These are phyloP conservation scores for Luscinia megarhynchos DNA, from an alignment of 2,797 vertebrate species.

Conservation along the genomic window DNA sequence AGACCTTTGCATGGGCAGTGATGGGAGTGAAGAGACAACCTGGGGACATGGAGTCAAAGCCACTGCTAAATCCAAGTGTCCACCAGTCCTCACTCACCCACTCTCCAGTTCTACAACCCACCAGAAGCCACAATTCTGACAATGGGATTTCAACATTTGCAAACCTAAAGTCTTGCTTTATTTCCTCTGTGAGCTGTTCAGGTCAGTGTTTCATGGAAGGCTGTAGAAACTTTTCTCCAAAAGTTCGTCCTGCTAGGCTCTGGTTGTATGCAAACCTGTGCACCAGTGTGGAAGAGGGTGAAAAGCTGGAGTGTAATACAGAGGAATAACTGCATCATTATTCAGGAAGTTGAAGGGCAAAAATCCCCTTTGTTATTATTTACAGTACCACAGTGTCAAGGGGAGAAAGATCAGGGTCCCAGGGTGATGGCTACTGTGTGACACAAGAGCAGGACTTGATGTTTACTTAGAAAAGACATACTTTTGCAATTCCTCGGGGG, in stretches of 20 bases:
- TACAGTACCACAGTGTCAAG: not conserved
- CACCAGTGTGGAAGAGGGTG: not conserved
- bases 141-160: not conserved
- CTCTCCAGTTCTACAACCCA: not conserved
- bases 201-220: not conserved
- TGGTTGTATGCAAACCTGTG: not conserved
- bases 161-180: not conserved
- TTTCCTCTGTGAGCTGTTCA: not conserved
- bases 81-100: not conserved
- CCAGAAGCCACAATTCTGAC: not conserved
- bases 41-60: not conserved
- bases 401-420: not conserved
- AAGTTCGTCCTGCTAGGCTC: not conserved
- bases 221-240: not conserved
- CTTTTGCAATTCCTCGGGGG: rapidly evolving
- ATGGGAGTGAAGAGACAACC: not conserved
- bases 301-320: not conserved
- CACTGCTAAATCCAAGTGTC: not conserved
- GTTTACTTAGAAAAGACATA: not conserved
- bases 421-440: not conserved
- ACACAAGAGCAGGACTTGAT: not conserved
- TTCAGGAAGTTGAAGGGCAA: not conserved
- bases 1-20: not conserved
- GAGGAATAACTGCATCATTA: not conserved
- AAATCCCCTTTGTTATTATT: not conserved